These are phyloP conservation scores for Labeo rohita DNA, from an alignment of 2,113 vertebrate genomes.

Conservation along the genomic window DNA sequence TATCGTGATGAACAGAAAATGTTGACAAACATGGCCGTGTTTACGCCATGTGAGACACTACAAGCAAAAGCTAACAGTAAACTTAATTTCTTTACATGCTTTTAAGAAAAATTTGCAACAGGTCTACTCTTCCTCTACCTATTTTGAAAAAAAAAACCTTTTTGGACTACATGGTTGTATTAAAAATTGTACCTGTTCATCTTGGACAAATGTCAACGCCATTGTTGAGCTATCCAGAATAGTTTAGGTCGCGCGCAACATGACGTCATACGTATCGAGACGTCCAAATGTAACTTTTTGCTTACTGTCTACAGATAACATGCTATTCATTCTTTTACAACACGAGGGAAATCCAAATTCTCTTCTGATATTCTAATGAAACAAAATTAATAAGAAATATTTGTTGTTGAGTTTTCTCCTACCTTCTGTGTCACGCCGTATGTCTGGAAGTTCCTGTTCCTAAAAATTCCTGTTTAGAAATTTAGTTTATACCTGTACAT, in stretches of 20 bases:
- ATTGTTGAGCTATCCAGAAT: not conserved
- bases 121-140: not conserved
- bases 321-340: not conserved
- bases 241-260: too few species aligned
- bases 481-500: not conserved
- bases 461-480: not conserved
- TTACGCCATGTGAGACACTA: not conserved
- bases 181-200: not conserved
- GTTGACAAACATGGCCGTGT: not conserved
- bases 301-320: not conserved
- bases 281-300: not conserved
- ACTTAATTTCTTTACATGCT: not conserved
- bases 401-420: not conserved
- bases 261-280: not conserved
- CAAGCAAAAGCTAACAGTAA: not conserved
- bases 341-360: not conserved
- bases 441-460: too few species aligned
- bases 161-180: too few species aligned
- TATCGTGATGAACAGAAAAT: not conserved
- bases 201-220: rapidly evolving
- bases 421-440: not conserved
- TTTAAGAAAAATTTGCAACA: not conserved
- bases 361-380: not conserved
- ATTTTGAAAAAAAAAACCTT: not conserved
- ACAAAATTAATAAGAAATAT: not conserved